phyloP scores from a whole-genome alignment of 1,140 invertebrate species.

The Mactra quadrangularis region DNA sequence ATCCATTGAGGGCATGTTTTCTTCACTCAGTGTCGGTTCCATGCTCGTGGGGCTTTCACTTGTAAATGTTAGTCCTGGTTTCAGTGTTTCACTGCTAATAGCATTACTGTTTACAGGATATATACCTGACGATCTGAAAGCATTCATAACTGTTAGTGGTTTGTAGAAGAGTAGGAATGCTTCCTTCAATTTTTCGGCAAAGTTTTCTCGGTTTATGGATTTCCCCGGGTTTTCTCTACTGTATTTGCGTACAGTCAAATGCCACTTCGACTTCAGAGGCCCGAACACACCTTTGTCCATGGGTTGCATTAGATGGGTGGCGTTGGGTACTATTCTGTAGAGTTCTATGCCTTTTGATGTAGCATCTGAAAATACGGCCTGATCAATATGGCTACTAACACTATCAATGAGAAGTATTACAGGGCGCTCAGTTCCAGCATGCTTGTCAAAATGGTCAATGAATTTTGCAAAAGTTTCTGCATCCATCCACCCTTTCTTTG shows the following conservation, averaged over 20 bases:
- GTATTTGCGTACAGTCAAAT: constrained; percentile 1
- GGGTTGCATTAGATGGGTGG: too few species aligned
- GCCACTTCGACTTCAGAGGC: constrained; percentile 25
- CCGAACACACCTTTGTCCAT: too few species aligned
- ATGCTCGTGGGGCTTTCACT: neutral
- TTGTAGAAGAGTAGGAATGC: constrained; percentile 45
- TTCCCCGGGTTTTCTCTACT: constrained; percentile 8
- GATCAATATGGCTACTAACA: constrained; percentile 27
- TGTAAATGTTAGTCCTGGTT: constrained; percentile 6
- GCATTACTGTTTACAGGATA: constrained; percentile 5
- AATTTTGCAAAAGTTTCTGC: constrained; percentile 38
- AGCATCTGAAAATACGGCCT: neutral
- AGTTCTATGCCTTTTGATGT: constrained; percentile 39
- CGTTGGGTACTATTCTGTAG: constrained; percentile 37
- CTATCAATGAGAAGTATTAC: constrained; percentile 30
- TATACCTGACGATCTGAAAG: constrained; percentile 27
- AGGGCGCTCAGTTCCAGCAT: constrained; percentile 31
- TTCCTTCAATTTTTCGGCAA: constrained; percentile 46
- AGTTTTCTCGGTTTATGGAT: constrained; percentile 17
- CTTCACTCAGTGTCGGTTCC: neutral
- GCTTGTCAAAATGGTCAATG: constrained; percentile 60
- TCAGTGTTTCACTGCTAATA: constrained; percentile 10
- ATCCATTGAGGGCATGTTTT: neutral
- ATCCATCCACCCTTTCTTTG: constrained; percentile 61
- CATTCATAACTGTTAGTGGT: constrained; percentile 49